A percentile compares a stretch with the other conserved stretches of the same genome.
phyloP scores from a whole-genome alignment of 2,797 vertebrate genomes.

The Brachyalestes nurse region DNA sequence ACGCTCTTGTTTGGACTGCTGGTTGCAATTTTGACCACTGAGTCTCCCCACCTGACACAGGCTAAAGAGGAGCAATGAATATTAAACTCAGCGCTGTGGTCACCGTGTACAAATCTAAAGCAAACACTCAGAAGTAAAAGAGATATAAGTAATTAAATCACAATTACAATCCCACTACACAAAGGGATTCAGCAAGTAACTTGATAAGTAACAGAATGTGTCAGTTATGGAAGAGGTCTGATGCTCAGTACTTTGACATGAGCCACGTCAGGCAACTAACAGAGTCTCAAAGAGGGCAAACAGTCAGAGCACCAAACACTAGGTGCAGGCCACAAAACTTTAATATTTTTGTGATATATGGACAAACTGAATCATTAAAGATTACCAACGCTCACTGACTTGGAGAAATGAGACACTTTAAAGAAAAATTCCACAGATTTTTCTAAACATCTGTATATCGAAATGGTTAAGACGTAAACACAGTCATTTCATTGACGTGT shows the following conservation, averaged over 20 bases:
- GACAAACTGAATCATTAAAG: neutral
- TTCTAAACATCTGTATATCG: no score
- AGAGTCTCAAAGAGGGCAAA: neutral
- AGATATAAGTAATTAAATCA: neutral
- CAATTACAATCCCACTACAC: neutral
- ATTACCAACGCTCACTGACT: no score
- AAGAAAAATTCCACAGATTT: no score
- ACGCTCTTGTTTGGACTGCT: conserved; percentile 87
- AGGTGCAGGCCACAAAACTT: neutral
- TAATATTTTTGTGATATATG: neutral
- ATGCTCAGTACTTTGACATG: conserved; percentile 7
- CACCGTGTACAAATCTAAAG: conserved; percentile 25
- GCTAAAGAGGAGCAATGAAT: conserved; percentile 67
- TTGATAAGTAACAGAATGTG: neutral
- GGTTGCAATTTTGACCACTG: conserved; percentile 90
- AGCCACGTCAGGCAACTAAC: neutral
- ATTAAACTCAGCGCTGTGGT: conserved; percentile 30
- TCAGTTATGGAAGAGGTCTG: neutral
- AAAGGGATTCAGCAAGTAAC: neutral
- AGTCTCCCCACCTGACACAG: conserved; percentile 83
- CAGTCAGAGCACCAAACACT: neutral
- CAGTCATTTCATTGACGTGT: neutral
- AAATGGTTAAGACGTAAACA: no score
- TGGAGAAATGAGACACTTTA: no score
- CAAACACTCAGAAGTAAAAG: neutral